Base-by-base conservation (phyloP, 2,888 invertebrate species). In the Macaria notata region DNA sequence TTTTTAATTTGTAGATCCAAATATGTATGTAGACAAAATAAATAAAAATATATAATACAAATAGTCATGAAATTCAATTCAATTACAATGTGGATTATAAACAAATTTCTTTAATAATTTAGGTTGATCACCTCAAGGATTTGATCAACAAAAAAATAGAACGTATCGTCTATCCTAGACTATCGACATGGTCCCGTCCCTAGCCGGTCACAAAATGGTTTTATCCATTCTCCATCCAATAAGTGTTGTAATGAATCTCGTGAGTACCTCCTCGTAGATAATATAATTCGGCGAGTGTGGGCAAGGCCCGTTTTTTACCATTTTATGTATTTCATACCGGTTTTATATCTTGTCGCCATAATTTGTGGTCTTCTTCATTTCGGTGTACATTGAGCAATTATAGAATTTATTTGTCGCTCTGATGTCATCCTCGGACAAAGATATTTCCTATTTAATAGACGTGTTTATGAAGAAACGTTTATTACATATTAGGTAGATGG, bases 211-310 rank as follows among this genome's bases (percentile, higher is more conserved):
- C 83, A 82, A 82, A 86, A 88, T 87, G 83, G 85, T 86, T 84
- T 80, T 84, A 86, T 87, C 81, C 83, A 78, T 76, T 82, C 78
- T 86, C 84, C 83, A 84, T 81, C 84, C 84, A 84, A 87, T 87
- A 85, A 84, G 83, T 85, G 83, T 81, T 62, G 89, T 86, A 90
- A 91, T 90, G 89, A 89, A 88, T 88, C 85, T 82, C 80, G 75
- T 78, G 81, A 84, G 86, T 90, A 87, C 85, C 78, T 7, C 73
- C 81, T 78, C 79, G 79, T 79, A 83, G 82, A 86, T 88, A 88
- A 88, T 84, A 81, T 79, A 78, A 85, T 86, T 83, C 81, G 75
- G 73, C 71, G 75, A 83, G 85, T 83, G 88, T 86, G 88, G 87
- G 88, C 84, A 78, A 75, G 83, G 83, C 81, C 77, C 73, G 81